A percentile compares a stretch with the other conserved stretches of the same genome.
phyloP scores from a whole-genome alignment of 1,140 invertebrate genomes.

The Nephila pilipes region DNA sequence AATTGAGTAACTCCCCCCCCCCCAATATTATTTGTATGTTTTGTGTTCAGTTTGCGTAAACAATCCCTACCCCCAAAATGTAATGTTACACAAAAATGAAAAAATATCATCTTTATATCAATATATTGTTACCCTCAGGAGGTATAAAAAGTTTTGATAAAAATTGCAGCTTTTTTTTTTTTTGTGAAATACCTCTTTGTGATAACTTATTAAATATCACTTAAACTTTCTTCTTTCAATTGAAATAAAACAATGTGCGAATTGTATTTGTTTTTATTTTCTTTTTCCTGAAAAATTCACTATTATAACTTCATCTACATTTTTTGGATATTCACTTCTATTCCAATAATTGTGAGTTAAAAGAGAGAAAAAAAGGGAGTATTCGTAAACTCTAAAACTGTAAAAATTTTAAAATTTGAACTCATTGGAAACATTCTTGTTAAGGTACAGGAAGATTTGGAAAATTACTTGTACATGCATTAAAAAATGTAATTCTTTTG shows the following conservation, averaged over 20 bases:
- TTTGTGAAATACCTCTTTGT: conserved; percentile 5
- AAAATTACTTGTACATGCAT: too few relatives aligned
- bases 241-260: not conserved
- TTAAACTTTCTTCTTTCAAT: not conserved
- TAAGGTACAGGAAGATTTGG: too few relatives aligned
- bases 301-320: not conserved
- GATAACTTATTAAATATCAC: not conserved
- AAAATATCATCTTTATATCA: not conserved
- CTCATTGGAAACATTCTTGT: too few relatives aligned
- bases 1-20: too few relatives aligned
- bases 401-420: too few relatives aligned
- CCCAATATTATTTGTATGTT: too few relatives aligned
- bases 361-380: too few relatives aligned
- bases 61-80: too few relatives aligned
- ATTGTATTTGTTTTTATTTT: conserved; percentile 1
- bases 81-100: not conserved
- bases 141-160: not conserved
- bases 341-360: too few relatives aligned
- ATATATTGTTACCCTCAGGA: not conserved
- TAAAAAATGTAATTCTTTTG: too few relatives aligned
- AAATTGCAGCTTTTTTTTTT: not conserved
- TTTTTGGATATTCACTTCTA: not conserved
- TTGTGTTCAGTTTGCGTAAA: too few relatives aligned
- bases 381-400: too few relatives aligned
- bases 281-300: not conserved